phyloP scores from a whole-genome alignment of 2,113 vertebrate genomes.

The Arothron firmamentum region DNA sequence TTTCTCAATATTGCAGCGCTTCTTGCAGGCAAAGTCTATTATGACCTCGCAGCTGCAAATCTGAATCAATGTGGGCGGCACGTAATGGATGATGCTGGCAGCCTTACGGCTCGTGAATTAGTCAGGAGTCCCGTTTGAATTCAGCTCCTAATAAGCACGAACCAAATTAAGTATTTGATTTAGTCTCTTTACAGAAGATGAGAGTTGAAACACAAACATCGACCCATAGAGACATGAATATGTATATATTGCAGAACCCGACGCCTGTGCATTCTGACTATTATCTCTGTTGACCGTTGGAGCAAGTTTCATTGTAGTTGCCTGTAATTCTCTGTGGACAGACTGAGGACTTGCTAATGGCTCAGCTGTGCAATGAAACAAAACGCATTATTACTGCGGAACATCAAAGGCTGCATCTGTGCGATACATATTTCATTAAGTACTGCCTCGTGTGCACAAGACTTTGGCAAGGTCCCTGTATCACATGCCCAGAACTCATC shows the following conservation, averaged over 20 bases:
- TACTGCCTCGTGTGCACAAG: constrained; percentile 10
- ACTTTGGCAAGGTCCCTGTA: neutral
- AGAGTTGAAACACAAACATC: constrained; percentile 59
- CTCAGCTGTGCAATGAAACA: constrained; percentile 41
- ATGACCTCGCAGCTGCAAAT: constrained; percentile 47
- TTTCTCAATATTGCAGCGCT: constrained; percentile 32
- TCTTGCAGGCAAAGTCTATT: constrained; percentile 47
- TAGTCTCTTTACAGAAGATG: constrained; percentile 61
- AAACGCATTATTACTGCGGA: constrained; percentile 41
- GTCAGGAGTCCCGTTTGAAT: constrained; percentile 49
- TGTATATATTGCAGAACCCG: neutral
- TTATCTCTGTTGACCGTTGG: constrained; percentile 23
- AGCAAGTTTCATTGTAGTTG: constrained; percentile 40
- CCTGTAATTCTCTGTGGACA: constrained; percentile 29
- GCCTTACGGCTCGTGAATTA: constrained; percentile 50
- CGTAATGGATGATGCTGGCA: constrained; percentile 37
- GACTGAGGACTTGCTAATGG: constrained; percentile 42
- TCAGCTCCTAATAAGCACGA: constrained; percentile 58
- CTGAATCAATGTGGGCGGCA: constrained; percentile 54
- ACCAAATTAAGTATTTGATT: constrained; percentile 64
- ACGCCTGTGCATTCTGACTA: constrained; percentile 1
- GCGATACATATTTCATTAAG: constrained; percentile 49
- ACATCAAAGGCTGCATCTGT: constrained; percentile 51
- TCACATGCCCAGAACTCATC: no score
- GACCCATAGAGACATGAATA: constrained; percentile 50